Evolutionary conservation across 2,888 invertebrate species (phyloP).

Genomic region (Helobdella robusta): DNA sequence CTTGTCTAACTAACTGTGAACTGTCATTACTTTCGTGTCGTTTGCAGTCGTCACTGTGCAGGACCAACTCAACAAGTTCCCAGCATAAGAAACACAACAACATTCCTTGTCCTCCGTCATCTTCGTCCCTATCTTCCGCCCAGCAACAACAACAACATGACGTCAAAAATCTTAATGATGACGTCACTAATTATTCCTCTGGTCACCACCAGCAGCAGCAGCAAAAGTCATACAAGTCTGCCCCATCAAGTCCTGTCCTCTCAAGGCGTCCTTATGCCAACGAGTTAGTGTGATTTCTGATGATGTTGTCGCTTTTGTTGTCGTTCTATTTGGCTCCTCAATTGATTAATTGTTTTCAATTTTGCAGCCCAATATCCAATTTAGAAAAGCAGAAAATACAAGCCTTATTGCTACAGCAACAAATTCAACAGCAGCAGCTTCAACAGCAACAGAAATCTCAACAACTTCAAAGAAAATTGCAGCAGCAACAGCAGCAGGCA

Average conservation of each 20-base stretch:
- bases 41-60: too few relatives aligned
- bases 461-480: too few relatives aligned
- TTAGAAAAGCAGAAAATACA: neutral
- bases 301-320: too few relatives aligned
- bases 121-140: neutral
- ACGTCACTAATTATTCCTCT: neutral
- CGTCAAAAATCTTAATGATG: neutral
- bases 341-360: too few relatives aligned
- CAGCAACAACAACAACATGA: neutral
- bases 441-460: neutral
- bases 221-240: conserved; percentile 28
- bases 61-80: too few relatives aligned
- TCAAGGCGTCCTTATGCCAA: neutral
- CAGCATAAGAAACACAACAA: too few relatives aligned
- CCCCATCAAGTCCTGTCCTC: conserved; percentile 28
- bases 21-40: too few relatives aligned
- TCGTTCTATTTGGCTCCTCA: too few relatives aligned
- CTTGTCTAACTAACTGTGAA: too few relatives aligned
- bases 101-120: neutral
- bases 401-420: neutral
- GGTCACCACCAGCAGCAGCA: neutral
- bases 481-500: too few relatives aligned
- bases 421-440: neutral
- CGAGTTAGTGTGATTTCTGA: too few relatives aligned
- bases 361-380: too few relatives aligned